These are phyloP conservation scores for Forbesichthys papilliferus DNA, from an alignment of 2,113 vertebrate genomes.

Conservation along the genomic window DNA sequence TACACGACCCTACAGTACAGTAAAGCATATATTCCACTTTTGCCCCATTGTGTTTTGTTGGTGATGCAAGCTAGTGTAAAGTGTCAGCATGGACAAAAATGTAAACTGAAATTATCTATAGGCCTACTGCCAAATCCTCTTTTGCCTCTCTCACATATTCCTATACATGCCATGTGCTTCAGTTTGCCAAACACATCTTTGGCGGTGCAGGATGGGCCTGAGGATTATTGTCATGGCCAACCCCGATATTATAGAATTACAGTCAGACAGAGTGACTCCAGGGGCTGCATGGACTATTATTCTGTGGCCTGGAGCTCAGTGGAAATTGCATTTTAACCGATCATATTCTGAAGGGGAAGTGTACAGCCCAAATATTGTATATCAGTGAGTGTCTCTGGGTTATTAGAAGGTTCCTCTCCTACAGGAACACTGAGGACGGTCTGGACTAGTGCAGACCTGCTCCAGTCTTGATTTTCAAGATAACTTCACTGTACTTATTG, in stretches of 20 bases:
- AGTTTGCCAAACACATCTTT: conserved; percentile 47
- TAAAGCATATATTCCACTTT: no score
- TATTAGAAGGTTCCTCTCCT: conserved; percentile 56
- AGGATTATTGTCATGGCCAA: conserved; percentile 69
- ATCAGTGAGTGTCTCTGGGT: conserved; percentile 27
- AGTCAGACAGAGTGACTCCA: conserved; percentile 74
- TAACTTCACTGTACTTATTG: neutral
- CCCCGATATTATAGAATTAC: conserved; percentile 75
- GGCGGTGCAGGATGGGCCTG: conserved; percentile 37
- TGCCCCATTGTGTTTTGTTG: no score
- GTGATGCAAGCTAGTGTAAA: no score
- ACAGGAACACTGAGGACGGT: neutral
- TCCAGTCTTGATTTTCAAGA: no score
- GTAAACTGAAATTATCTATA: no score
- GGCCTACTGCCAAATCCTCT: neutral
- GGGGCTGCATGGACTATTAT: conserved; percentile 64
- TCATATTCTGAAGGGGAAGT: conserved; percentile 46
- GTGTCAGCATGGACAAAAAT: no score
- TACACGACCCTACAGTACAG: no score
- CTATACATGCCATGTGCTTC: conserved; percentile 20
- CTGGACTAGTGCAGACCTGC: neutral
- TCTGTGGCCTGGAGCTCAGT: conserved; percentile 62
- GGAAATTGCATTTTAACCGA: conserved; percentile 60
- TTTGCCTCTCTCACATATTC: conserved; percentile 38
- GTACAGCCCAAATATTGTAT: conserved; percentile 34